A percentile compares a stretch with the other conserved stretches of the same genome.
Evolutionary conservation across 2,113 vertebrate species (phyloP).

Genomic region (Pangasianodon hypophthalmus): DNA sequence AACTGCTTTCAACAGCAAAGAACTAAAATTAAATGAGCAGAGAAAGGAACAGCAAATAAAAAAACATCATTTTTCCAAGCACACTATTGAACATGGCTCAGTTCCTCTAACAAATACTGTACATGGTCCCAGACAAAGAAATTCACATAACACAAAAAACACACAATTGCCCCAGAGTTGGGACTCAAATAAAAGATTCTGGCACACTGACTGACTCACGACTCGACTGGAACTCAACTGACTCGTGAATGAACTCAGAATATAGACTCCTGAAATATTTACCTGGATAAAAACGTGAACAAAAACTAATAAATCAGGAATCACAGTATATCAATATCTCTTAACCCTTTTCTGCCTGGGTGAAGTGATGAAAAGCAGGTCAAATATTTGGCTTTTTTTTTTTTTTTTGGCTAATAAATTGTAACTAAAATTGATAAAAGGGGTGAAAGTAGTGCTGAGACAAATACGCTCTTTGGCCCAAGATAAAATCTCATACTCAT

Average conservation of each 20-base stretch:
- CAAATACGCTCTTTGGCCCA: background rate
- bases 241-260: conserved; percentile 10
- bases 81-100: conserved; percentile 22
- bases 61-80: conserved; percentile 30
- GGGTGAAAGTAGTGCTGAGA: background rate
- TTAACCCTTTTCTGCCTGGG: background rate
- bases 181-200: conserved; percentile 8
- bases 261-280: background rate
- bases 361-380: background rate
- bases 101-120: conserved; percentile 33
- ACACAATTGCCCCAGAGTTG: background rate
- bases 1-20: conserved; percentile 37
- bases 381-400: background rate
- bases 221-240: background rate
- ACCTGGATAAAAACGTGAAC: background rate
- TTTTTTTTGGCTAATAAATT: background rate
- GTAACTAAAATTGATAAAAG: background rate
- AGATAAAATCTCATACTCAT: background rate
- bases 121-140: conserved; percentile 19
- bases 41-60: conserved; percentile 36
- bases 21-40: conserved; percentile 18
- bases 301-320: background rate
- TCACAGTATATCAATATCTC: background rate
- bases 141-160: conserved; percentile 9
- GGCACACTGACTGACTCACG: background rate